These are phyloP conservation scores for Resseliella maxima DNA, from an alignment of 2,888 invertebrate genomes.

Conservation along the genomic window DNA sequence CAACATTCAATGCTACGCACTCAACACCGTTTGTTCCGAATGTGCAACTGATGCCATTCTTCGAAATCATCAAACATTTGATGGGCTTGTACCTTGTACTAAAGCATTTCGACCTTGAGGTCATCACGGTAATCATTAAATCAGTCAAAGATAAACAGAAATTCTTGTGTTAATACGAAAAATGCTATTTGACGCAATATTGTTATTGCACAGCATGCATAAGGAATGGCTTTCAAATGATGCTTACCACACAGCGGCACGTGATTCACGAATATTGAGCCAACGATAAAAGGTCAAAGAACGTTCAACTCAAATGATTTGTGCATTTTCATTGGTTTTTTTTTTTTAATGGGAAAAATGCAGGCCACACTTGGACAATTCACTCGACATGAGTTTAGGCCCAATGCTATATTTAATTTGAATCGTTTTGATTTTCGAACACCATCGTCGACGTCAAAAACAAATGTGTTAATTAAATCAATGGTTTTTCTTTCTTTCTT, in stretches of 20 bases:
- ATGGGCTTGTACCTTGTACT: neutral
- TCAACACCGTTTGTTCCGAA: neutral
- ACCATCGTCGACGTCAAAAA: neutral
- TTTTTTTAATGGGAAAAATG: neutral
- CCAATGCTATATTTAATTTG: no score
- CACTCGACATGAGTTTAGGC: no score
- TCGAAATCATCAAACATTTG: neutral
- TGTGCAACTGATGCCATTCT: neutral
- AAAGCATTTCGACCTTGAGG: conserved; percentile 42
- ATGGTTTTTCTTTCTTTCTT: no score
- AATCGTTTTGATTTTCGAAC: neutral
- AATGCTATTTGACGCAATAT: neutral
- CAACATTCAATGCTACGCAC: neutral
- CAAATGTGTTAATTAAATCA: neutral
- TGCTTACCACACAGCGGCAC: neutral
- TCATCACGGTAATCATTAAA: conserved; percentile 26
- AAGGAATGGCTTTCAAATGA: neutral
- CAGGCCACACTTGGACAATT: no score
- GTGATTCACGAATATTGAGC: neutral
- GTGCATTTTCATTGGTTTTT: neutral
- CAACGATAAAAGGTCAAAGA: neutral
- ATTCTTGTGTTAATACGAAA: no score
- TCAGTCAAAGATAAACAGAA: no score
- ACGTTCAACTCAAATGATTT: neutral
- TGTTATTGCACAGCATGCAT: neutral